Conservation (phyloP, 2,888 invertebrate genomes). For the Platerodrilus igneus region DNA sequence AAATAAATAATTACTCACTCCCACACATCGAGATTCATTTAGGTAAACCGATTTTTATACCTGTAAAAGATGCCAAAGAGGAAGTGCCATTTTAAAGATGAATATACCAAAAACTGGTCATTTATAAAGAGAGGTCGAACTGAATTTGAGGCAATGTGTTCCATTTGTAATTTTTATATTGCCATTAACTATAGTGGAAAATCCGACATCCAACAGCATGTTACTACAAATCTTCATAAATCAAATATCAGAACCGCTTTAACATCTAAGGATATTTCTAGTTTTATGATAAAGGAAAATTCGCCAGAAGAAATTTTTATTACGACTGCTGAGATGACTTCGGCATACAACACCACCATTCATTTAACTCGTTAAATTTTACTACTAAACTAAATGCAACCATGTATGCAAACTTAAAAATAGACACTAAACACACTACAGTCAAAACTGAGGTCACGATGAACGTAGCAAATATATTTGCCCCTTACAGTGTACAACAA, state of each 20-base stretch:
- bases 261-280: slow-evolving; percentile 1
- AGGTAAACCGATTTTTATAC: too few species aligned
- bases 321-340: slow-evolving; percentile 6
- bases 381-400: slow-evolving; percentile 9
- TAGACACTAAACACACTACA: slow-evolving; percentile 8
- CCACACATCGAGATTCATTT: too few species aligned
- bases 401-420: slow-evolving; percentile 10
- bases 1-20: too few species aligned
- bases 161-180: slow-evolving; percentile 2
- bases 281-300: slow-evolving; percentile 9
- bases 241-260: background rate
- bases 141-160: slow-evolving; percentile 7
- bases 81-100: slow-evolving; percentile 9
- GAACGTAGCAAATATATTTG: slow-evolving; percentile 10
- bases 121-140: slow-evolving; percentile 8
- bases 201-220: background rate
- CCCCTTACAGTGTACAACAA: slow-evolving; percentile 3
- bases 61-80: slow-evolving; percentile 12
- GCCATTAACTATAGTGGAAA: slow-evolving; percentile 6
- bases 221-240: slow-evolving; percentile 2
- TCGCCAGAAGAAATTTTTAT: slow-evolving; percentile 6
- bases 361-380: slow-evolving; percentile 12
- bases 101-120: slow-evolving; percentile 10
- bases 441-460: slow-evolving; percentile 15
- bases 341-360: slow-evolving; percentile 8